phyloP scores from a whole-genome alignment of 2,113 vertebrate species.

The Chiloscyllium plagiosum region DNA sequence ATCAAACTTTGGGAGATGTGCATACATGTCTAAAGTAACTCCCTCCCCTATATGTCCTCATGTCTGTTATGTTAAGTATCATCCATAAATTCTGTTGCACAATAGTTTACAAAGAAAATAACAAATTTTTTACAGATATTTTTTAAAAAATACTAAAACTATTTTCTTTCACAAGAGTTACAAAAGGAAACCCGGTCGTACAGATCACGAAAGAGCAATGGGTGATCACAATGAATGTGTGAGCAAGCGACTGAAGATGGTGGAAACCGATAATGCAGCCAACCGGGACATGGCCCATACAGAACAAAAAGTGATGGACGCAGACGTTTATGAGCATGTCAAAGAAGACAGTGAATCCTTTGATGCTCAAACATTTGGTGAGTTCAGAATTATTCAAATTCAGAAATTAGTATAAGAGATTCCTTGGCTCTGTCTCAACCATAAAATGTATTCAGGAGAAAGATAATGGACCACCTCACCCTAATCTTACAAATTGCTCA shows the following conservation, averaged over 20 bases:
- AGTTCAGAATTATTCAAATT: neutral
- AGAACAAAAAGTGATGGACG: constrained; percentile 55
- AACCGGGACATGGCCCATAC: constrained; percentile 45
- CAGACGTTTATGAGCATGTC: constrained; percentile 82
- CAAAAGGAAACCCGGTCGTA: constrained; percentile 86
- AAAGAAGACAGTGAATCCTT: constrained; percentile 65
- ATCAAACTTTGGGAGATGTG: neutral
- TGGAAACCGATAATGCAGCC: constrained; percentile 57
- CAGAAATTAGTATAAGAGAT: neutral
- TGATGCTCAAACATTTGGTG: constrained; percentile 88
- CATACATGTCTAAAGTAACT: neutral
- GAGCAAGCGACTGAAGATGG: constrained; percentile 76
- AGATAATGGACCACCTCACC: no score
- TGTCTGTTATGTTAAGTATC: neutral
- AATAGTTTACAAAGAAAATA: neutral
- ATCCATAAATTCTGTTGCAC: neutral
- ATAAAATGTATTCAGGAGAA: neutral
- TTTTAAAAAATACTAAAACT: neutral
- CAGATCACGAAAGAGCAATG: constrained; percentile 75
- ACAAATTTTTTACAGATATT: neutral
- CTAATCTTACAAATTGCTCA: neutral
- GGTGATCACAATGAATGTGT: constrained; percentile 74
- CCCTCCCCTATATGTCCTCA: no score
- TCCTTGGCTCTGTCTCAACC: neutral
- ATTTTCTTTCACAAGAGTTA: constrained; percentile 65